phyloP scores from a whole-genome alignment of 2,888 invertebrate genomes.

The Drosophila mimetica region DNA sequence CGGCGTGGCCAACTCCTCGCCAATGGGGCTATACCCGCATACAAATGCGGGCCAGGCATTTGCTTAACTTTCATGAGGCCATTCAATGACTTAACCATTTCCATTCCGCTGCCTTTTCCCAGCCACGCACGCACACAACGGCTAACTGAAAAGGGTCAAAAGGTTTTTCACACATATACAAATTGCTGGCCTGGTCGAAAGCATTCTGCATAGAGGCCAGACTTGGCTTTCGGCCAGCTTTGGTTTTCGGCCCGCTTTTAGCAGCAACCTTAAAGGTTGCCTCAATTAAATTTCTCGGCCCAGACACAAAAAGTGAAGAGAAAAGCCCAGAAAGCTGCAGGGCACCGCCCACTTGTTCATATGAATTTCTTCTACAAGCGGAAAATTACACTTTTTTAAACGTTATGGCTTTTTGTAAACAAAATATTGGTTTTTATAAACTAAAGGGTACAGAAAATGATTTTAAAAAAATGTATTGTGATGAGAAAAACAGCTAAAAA shows the following conservation, averaged over 20 bases:
- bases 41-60: constrained; percentile 35
- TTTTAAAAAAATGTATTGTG: no score
- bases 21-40: constrained; percentile 21
- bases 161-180: constrained; percentile 61
- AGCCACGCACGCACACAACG: constrained; percentile 29
- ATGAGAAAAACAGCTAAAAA: no score
- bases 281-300: constrained; percentile 69
- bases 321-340: constrained; percentile 21
- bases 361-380: constrained; percentile 51
- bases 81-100: constrained; percentile 74
- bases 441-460: no score
- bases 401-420: no score
- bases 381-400: background rate
- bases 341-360: constrained; percentile 27
- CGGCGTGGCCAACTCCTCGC: constrained; percentile 2
- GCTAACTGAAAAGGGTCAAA: constrained; percentile 45
- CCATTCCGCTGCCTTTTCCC: constrained; percentile 55
- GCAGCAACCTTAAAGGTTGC: constrained; percentile 67
- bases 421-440: no score
- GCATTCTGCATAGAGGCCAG: constrained; percentile 59
- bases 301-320: constrained; percentile 30
- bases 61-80: constrained; percentile 64
- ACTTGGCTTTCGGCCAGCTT: constrained; percentile 41
- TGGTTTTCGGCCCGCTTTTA: background rate
- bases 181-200: constrained; percentile 61